Evolutionary conservation across 2,113 vertebrate genomes (phyloP).

Genomic region (Cyanoliseus patagonus): DNA sequence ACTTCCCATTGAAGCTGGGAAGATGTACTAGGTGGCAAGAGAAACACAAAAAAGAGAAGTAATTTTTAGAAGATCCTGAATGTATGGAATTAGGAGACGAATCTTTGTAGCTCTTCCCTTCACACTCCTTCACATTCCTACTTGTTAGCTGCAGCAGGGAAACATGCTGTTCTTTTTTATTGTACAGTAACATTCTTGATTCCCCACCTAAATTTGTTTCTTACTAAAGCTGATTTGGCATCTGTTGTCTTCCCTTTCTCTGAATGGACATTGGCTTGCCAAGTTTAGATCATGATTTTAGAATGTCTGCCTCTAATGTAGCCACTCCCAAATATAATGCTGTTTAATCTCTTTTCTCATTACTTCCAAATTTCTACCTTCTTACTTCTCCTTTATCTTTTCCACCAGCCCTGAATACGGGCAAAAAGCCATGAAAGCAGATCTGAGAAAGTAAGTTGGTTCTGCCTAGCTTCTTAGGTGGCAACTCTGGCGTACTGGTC

Average conservation of each 20-base stretch:
- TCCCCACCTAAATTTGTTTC: neutral
- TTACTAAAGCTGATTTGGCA: neutral
- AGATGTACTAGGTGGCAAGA: neutral
- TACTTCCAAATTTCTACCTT: neutral
- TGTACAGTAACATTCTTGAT: neutral
- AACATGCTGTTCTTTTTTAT: neutral
- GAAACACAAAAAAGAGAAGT: neutral
- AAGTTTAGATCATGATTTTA: neutral
- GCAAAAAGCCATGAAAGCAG: neutral
- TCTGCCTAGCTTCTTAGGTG: neutral
- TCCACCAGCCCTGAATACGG: neutral
- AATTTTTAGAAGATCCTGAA: neutral
- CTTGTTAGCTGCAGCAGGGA: neutral
- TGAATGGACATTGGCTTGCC: neutral
- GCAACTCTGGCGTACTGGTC: neutral
- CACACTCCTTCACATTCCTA: neutral
- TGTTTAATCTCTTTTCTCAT: neutral
- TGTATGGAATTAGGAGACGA: neutral
- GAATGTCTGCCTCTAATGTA: neutral
- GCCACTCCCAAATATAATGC: neutral
- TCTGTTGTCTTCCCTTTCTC: neutral
- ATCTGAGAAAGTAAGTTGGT: neutral
- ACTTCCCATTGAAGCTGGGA: neutral
- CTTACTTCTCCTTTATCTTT: neutral
- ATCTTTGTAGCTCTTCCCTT: neutral